Base-by-base conservation (phyloP, 2,797 vertebrate genomes). In the Halcyon leucocephala region DNA sequence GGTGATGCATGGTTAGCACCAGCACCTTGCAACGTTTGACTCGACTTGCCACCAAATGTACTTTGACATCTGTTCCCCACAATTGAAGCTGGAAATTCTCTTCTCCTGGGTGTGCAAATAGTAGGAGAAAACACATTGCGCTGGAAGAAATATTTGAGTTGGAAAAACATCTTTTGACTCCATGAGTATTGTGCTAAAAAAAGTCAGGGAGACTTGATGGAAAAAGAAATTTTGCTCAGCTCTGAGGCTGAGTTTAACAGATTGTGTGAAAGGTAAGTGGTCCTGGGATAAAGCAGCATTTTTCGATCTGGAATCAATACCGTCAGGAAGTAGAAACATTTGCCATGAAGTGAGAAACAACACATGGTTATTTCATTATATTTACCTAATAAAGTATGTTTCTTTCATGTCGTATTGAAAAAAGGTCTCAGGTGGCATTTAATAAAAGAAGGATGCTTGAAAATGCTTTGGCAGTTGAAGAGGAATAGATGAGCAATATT, bases 281-380 rank as follows among this genome's bases (percentile, higher is more conserved):
- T 31, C 21, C 44, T 10, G 64, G 79, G 86, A 67, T 71, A 85
- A 80, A 87, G 60, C 91, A 90, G 69, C 26, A 4, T 35, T 81
- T 55, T 86, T 81, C 10, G 51, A 94, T 95, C 97, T 97, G 96
- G 96, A 97, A 97, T 92, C 97, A 96, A 97, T 97, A 87, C 82
- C 1, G 29, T 88, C 96, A 95, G 89, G 95, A 97, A 97, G 90
- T 69, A 82, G 95, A 95, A 97, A 92, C 92, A 86, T 93, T 96
- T 86, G 85, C 78, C 49, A 37, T 48, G 87, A 94, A 89, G 90
- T 91, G 92, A 96, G 96, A 97, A 97, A 93, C 55, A 95, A 70
- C 96, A 97, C 93, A 93, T 94, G 96, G 95, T 94, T 96, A 87
- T 93, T 95, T 95, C 96, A 95, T 96, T 95, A 89, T 86, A 78